Percentiles rank a stretch among this genome's conserved stretches.
Evolutionary conservation across 1,140 invertebrate genomes (phyloP).

Genomic region (Manduca sexta): DNA sequence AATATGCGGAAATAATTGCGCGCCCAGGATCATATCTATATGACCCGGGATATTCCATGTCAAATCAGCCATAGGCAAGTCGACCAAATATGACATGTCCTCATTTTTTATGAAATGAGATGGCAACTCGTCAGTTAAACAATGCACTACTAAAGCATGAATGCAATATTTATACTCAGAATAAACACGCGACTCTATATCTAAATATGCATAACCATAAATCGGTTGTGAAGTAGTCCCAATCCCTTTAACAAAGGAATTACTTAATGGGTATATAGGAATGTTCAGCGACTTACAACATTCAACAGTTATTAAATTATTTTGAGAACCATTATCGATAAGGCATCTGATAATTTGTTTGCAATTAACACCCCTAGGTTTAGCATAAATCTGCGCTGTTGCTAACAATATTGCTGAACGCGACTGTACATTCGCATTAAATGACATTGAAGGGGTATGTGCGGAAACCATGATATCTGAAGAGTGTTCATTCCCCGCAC

Average conservation of each 20-base stretch:
- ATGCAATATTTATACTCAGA: too few species aligned
- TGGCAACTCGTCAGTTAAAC: conserved; percentile 14
- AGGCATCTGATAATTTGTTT: conserved; percentile 7
- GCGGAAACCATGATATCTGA: too few species aligned
- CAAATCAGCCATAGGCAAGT: conserved; percentile 7
- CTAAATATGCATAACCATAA: conserved; percentile 10
- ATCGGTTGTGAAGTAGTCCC: conserved; percentile 13
- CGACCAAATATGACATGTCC: too few species aligned
- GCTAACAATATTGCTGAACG: background rate
- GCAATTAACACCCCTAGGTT: background rate
- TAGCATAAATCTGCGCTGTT: conserved; percentile 4
- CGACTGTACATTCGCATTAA: background rate
- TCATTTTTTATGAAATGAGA: background rate
- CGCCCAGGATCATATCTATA: conserved; percentile 15
- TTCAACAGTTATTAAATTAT: conserved; percentile 12
- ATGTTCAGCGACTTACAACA: conserved; percentile 17
- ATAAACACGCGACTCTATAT: conserved; percentile 15
- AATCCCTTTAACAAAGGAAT: conserved; percentile 16
- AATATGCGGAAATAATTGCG: conserved; percentile 19
- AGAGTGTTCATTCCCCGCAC: too few species aligned
- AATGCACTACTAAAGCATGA: too few species aligned
- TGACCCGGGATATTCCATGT: conserved; percentile 17
- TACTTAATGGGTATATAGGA: conserved; percentile 11
- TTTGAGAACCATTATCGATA: conserved; percentile 18
- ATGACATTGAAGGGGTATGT: background rate